Evolutionary conservation across 1,140 invertebrate species (phyloP), one percentile per base, ranked within the genome.

Genomic region (Drosophila eugracilis): DNA sequence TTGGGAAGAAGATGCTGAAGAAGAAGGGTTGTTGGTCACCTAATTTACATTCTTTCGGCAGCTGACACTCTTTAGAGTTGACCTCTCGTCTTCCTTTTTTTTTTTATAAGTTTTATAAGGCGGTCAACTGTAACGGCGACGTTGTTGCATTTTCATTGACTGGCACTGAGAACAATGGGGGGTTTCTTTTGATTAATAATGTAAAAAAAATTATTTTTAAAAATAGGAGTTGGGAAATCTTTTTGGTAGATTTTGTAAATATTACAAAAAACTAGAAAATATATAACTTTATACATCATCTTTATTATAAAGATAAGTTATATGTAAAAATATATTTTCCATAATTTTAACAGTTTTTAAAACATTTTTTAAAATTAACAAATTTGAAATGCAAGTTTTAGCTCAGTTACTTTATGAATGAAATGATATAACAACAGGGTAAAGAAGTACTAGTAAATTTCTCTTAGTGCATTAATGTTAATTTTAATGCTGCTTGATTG

Each of bases 121-220:
- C 78, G 78, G 74, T 81, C 78, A 85, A 86, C 81, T 86, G 80
- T 80, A 66, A 85, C 80, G 80, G 52, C 47, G 41, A 55, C 24
- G 17, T 37, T 45, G 54, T 45, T 36, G 59, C 39, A 34, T 28
- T 34, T 55, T n/a, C 7, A 19, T 17, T 19, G 26, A 21, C 12
- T 0, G 9, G n/a, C 59, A 63, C 59, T 44, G 21, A 58, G 28
- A 44, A 57, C 52, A 24, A 3, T 2, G 1, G 14, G 19, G 0
- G 9, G 24, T 4, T 10, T 10, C 7, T 12, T 21, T 1, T 9
- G n/a, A n/a, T n/a, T n/a, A 14, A 36, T 14, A 14, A 22, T 9
- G 12, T 6, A 28, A 28, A 22, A 24, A n/a, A 4, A 22, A 22
- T 1, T 24, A 22, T 14, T 21, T 14, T 36, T 2, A 12, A 4